Evolutionary conservation across 2,888 invertebrate genomes (phyloP).

Genomic region (Lottia gigantea): DNA sequence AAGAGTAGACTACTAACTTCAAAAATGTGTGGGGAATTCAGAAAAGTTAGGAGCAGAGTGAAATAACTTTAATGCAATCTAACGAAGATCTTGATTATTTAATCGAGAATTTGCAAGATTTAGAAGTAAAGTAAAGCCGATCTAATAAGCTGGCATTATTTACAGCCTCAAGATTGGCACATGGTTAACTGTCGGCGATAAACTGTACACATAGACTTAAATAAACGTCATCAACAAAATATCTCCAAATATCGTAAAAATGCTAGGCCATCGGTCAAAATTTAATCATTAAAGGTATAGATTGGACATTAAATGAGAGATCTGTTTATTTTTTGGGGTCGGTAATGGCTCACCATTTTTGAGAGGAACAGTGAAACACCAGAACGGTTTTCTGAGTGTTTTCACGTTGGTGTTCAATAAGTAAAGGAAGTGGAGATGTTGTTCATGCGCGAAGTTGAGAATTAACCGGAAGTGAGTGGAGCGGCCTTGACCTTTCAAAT

Average conservation of each 20-base stretch:
- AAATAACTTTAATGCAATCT: no score
- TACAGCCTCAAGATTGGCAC: no score
- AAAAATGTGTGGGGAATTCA: no score
- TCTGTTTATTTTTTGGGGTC: not conserved
- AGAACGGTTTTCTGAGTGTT: not conserved
- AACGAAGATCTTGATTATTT: no score
- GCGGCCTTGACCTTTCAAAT: not conserved
- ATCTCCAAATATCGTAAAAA: not conserved
- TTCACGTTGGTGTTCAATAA: not conserved
- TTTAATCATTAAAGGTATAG: not conserved
- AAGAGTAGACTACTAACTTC: no score
- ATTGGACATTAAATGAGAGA: not conserved
- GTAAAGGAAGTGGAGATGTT: not conserved
- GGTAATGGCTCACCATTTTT: not conserved
- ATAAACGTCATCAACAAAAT: no score
- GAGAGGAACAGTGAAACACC: not conserved
- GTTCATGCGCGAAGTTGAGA: not conserved
- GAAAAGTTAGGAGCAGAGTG: no score
- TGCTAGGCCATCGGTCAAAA: not conserved
- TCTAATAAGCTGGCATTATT: no score
- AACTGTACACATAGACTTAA: no score
- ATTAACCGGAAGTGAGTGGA: not conserved
- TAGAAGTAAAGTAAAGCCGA: no score
- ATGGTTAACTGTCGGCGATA: no score
- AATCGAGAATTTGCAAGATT: no score